Evolutionary conservation across 2,888 invertebrate genomes (phyloP).

Genomic region (Caenorhabditis zanzibari): DNA sequence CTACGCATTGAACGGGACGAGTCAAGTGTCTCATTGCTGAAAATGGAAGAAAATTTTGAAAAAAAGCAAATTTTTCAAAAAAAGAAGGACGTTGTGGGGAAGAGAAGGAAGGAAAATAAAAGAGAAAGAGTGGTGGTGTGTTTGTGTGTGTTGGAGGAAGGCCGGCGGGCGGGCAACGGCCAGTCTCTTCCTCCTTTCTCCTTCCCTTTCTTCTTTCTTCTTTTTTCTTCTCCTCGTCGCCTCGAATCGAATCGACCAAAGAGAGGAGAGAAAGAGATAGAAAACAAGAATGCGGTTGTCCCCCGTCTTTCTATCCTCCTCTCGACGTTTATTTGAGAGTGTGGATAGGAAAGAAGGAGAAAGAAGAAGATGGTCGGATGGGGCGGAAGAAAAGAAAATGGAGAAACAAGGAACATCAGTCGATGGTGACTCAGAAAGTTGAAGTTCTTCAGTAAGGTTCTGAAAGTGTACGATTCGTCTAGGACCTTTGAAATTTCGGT

Average conservation of each 20-base stretch:
- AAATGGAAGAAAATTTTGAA: too few relatives aligned
- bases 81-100: constrained; percentile 20
- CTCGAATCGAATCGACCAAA: constrained; percentile 4
- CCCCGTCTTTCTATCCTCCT: constrained; percentile 27
- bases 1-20: constrained; percentile 16
- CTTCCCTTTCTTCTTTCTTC: constrained; percentile 41
- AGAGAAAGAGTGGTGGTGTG: constrained; percentile 38
- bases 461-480: too few relatives aligned
- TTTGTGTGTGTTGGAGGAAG: constrained; percentile 18
- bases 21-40: too few relatives aligned
- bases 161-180: constrained; percentile 42
- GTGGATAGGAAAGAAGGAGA: constrained; percentile 40
- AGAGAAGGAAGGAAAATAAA: constrained; percentile 36
- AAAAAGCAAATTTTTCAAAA: constrained; percentile 8
- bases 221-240: constrained; percentile 3
- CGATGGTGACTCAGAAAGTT: constrained; percentile 9
- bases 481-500: too few relatives aligned
- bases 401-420: constrained; percentile 4
- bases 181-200: constrained; percentile 57
- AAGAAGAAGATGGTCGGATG: background rate
- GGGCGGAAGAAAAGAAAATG: constrained; percentile 17
- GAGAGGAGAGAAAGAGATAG: constrained; percentile 29
- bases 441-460: background rate
- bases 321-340: background rate
- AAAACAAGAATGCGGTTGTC: constrained; percentile 36